A percentile compares a stretch with the other conserved stretches of the same genome.
phyloP scores from a whole-genome alignment of 2,797 vertebrate genomes.

The Gymnoscopelus braueri region DNA sequence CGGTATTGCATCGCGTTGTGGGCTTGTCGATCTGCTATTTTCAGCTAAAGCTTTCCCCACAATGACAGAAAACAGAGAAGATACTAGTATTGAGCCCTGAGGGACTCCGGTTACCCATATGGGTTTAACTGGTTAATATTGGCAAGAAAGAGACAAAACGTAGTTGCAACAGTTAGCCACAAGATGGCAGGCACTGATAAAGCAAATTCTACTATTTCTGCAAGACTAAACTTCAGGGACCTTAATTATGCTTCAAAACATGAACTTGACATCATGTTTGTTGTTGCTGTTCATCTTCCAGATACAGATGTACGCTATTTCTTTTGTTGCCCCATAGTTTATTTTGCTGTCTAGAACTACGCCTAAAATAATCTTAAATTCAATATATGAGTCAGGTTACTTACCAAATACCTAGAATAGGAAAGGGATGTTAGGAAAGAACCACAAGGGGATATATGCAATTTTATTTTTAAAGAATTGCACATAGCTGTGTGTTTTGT shows the following conservation, averaged over 20 bases:
- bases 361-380: no score
- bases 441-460: conserved; percentile 14
- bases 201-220: not conserved
- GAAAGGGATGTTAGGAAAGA: conserved; percentile 13
- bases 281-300: not conserved
- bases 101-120: no score
- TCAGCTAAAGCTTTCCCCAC: no score
- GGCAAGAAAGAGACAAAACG: not conserved
- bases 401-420: not conserved
- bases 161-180: conserved; percentile 57
- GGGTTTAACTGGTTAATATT: not conserved
- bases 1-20: no score
- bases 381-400: no score
- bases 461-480: conserved; percentile 17
- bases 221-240: not conserved
- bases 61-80: no score
- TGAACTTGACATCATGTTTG: not conserved
- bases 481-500: conserved; percentile 25
- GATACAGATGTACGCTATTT: not conserved
- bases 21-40: no score
- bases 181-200: conserved; percentile 67
- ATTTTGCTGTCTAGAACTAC: not conserved
- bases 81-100: no score
- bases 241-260: not conserved
- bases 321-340: not conserved